These are phyloP conservation scores for Lepidocyrtinus sp. DNA, from an alignment of 2,888 invertebrate genomes.

Conservation along the genomic window DNA sequence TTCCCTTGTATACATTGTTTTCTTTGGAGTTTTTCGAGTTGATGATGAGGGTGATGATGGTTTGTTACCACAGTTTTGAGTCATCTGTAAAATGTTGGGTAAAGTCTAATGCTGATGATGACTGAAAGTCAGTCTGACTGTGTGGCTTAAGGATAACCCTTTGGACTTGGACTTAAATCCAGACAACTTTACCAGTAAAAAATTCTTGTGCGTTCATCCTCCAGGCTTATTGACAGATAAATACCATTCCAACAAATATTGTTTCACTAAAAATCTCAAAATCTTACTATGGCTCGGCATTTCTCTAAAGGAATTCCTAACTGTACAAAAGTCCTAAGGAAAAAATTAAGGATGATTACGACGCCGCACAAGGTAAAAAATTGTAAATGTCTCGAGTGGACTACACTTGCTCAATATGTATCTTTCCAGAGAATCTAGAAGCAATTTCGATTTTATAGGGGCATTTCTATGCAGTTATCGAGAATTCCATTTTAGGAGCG, in stretches of 20 bases:
- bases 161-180: no score
- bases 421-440: no score
- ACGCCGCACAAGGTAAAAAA: no score
- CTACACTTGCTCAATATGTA: no score
- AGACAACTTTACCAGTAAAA: constrained; percentile 9
- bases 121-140: no score
- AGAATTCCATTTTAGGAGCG: no score
- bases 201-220: constrained; percentile 23
- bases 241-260: constrained; percentile 38
- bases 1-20: no score
- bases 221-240: constrained; percentile 50
- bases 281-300: background rate
- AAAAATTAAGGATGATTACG: no score
- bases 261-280: background rate
- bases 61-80: constrained; percentile 9
- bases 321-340: constrained; percentile 50
- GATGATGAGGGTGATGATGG: constrained; percentile 12
- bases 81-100: constrained; percentile 54
- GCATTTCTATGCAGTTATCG: no score
- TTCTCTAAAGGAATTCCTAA: constrained; percentile 51
- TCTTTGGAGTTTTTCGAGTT: no score
- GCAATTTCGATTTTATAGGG: no score
- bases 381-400: no score
- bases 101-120: constrained; percentile 20
- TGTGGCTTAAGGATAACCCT: constrained; percentile 5